Evolutionary conservation across 2,888 invertebrate species (phyloP).

Genomic region (Lottia gigantea): DNA sequence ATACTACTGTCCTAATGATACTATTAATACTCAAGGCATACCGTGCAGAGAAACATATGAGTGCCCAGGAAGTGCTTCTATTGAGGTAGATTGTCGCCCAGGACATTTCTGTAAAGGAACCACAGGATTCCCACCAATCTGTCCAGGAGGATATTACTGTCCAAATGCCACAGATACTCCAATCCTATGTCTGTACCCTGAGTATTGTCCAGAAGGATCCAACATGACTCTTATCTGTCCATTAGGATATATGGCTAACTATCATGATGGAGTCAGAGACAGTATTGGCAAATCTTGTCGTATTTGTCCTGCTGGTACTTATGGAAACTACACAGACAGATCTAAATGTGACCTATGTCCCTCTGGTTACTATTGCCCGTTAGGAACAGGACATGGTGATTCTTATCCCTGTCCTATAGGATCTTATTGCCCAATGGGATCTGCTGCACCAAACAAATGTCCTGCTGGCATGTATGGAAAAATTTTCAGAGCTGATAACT

Average conservation of each 20-base stretch:
- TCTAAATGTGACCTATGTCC: slow-evolving; percentile 57
- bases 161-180: slow-evolving; percentile 56
- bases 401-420: slow-evolving; percentile 53
- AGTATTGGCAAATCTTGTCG: slow-evolving; percentile 47
- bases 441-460: slow-evolving; percentile 47
- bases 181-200: slow-evolving; percentile 52
- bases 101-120: slow-evolving; percentile 59
- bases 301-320: slow-evolving; percentile 60
- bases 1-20: slow-evolving; percentile 61
- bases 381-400: slow-evolving; percentile 53
- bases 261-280: slow-evolving; percentile 52
- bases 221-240: slow-evolving; percentile 57
- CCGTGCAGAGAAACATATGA: slow-evolving; percentile 58
- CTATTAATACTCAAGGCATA: slow-evolving; percentile 56
- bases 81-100: slow-evolving; percentile 53
- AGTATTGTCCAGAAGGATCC: slow-evolving; percentile 61
- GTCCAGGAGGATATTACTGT: slow-evolving; percentile 63
- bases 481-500: slow-evolving; percentile 32
- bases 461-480: slow-evolving; percentile 55
- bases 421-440: slow-evolving; percentile 55
- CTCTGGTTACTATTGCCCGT: slow-evolving; percentile 64
- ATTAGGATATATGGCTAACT: slow-evolving; percentile 55
- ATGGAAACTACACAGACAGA: slow-evolving; percentile 58
- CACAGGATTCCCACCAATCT: slow-evolving; percentile 56
- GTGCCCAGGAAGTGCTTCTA: slow-evolving; percentile 57